Evolutionary conservation across 1,140 invertebrate species (phyloP).

Genomic region (Leptopilina boulardi): DNA sequence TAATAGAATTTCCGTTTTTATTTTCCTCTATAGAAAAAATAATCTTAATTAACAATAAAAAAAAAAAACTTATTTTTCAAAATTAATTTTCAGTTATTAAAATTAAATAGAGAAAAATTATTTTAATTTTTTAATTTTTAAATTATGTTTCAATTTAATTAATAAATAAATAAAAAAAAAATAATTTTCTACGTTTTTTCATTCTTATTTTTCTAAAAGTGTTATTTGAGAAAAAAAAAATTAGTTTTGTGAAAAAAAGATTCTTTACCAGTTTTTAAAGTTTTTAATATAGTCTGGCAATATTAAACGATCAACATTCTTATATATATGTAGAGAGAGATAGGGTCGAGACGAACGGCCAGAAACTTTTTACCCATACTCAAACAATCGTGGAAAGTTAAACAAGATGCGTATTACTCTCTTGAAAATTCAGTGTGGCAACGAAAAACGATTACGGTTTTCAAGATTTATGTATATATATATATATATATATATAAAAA

Average conservation of each 20-base stretch:
- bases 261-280: not conserved
- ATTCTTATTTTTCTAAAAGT: no score
- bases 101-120: no score
- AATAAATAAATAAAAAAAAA: no score
- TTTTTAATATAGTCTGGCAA: constrained; percentile 14
- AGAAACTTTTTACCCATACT: constrained; percentile 13
- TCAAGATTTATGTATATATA: not conserved
- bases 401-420: constrained; percentile 10
- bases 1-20: no score
- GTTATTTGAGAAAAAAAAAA: not conserved
- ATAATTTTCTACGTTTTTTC: no score
- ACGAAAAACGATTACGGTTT: not conserved
- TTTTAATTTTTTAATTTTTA: no score
- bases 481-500: no score
- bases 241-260: not conserved
- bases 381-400: constrained; percentile 17
- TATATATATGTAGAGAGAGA: not conserved
- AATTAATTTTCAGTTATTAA: no score
- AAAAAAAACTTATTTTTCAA: no score
- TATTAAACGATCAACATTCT: constrained; percentile 28
- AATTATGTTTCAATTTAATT: no score
- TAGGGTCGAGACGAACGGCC: not conserved
- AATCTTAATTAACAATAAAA: no score
- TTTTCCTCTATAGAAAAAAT: no score
- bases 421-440: not conserved